phyloP scores from a whole-genome alignment of 2,113 vertebrate species.

The Poeciliopsis turrubarensis region DNA sequence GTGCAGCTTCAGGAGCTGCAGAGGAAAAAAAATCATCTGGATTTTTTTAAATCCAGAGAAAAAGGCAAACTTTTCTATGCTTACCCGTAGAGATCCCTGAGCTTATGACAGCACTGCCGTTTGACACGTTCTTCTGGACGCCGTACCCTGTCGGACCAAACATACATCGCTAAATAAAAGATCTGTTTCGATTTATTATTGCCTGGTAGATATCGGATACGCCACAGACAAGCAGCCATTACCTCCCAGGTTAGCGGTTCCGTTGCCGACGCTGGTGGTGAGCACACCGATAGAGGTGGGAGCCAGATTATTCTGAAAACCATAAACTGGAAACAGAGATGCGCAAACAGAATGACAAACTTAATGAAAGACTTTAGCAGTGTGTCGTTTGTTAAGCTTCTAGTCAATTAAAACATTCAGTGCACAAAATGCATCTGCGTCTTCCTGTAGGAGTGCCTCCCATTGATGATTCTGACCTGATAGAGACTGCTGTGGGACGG shows the following conservation, averaged over 20 bases:
- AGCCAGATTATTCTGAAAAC: slow-evolving; percentile 76
- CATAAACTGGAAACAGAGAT: slow-evolving; percentile 65
- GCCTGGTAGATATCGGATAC: not conserved
- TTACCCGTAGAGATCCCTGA: slow-evolving; percentile 62
- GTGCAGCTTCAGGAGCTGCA: not conserved
- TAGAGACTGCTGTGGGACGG: slow-evolving; percentile 59
- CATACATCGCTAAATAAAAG: slow-evolving; percentile 1
- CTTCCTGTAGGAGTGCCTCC: not conserved
- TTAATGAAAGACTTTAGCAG: not conserved
- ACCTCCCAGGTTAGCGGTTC: slow-evolving; percentile 53
- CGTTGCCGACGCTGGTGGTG: slow-evolving; percentile 63
- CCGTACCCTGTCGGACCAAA: slow-evolving; percentile 64
- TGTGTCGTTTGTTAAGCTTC: not conserved
- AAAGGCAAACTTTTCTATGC: not conserved
- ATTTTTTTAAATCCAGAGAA: not conserved
- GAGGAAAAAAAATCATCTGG: too few species aligned
- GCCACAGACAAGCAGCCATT: not conserved
- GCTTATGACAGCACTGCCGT: slow-evolving; percentile 28
- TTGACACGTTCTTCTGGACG: slow-evolving; percentile 72
- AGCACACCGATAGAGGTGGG: slow-evolving; percentile 57
- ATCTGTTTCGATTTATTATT: not conserved
- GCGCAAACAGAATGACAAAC: not conserved
- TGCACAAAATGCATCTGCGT: not conserved
- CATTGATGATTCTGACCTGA: slow-evolving; percentile 56
- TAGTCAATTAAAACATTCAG: not conserved